Base-by-base conservation (phyloP, 2,113 vertebrate species). In the Dromas ardeola region DNA sequence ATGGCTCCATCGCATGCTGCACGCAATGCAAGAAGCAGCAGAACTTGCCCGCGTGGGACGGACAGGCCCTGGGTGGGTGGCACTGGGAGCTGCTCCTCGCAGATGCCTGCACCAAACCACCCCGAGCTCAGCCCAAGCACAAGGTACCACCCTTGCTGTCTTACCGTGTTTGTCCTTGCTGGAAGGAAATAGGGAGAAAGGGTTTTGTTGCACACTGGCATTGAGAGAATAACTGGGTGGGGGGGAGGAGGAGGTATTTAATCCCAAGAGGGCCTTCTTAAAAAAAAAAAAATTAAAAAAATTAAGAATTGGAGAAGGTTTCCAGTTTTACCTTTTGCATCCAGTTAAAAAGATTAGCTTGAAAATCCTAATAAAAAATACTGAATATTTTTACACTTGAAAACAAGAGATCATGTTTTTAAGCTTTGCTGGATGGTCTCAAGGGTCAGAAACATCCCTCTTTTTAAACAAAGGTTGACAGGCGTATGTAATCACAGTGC, bases 1-100 rank as follows among this genome's bases (percentile, higher is more conserved):
- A 3, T 3, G 6, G n/a, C 22, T 80, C 42, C 42, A 32, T 58
- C 27, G 16, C 36, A 29, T 1, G 0, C 20, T n/a, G 25, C 32
- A 70, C 0, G 0, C 1, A 0, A 8, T 4, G 20, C 4, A 8
- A 56, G 34, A 40, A 26, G 18, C 29, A 56, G 32, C 34, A 83
- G 55, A 86, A 79, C 25, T 22, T 66, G 11, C 23, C 14, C 20
- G 5, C 0, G 0, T 7, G 47, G 38, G 4, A 3, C 15, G 19
- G n/a, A 12, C 1, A 0, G 50, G 22, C 2, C 49, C 43, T 5
- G 12, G 14, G 38, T 15, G 17, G 58, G 58, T 2, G 5, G 43
- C 43, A 30, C 21, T 15, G 49, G 34, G 29, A 53, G 65, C 45
- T 50, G 17, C 40, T 65, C 15, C 79, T 59, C 11, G 1, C 23